Evolutionary conservation across 2,797 vertebrate species (phyloP).

Genomic region (Antrozous pallidus): DNA sequence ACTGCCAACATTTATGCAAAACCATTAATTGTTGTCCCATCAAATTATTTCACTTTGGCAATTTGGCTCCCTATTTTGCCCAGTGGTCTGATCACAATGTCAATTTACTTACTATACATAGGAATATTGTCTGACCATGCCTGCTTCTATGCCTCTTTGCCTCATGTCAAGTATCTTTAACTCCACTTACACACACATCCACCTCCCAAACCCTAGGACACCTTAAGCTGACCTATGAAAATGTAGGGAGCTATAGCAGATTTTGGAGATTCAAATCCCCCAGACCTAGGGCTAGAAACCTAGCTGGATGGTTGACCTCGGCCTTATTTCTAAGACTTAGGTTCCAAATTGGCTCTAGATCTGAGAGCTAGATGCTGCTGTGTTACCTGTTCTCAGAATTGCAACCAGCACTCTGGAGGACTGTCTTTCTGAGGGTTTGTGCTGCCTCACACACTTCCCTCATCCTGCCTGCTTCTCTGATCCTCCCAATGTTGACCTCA

Average conservation of each 20-base stretch:
- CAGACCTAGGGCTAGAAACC: background rate
- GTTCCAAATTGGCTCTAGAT: background rate
- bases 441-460: background rate
- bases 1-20: background rate
- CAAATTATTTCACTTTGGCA: background rate
- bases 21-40: background rate
- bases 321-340: background rate
- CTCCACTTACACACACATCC: background rate
- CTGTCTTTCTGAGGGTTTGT: background rate
- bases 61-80: background rate
- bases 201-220: background rate
- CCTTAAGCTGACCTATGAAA: background rate
- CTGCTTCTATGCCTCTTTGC: background rate
- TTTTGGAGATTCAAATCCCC: background rate
- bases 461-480: background rate
- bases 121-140: too few species aligned
- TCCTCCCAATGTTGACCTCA: background rate
- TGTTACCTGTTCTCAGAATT: background rate
- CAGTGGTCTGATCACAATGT: background rate
- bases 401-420: background rate
- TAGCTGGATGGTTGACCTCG: background rate
- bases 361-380: background rate
- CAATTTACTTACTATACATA: background rate
- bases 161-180: background rate
- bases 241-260: background rate